Conservation (phyloP, 2,888 invertebrate genomes). For the Sinopyrophorus schimmeli region DNA sequence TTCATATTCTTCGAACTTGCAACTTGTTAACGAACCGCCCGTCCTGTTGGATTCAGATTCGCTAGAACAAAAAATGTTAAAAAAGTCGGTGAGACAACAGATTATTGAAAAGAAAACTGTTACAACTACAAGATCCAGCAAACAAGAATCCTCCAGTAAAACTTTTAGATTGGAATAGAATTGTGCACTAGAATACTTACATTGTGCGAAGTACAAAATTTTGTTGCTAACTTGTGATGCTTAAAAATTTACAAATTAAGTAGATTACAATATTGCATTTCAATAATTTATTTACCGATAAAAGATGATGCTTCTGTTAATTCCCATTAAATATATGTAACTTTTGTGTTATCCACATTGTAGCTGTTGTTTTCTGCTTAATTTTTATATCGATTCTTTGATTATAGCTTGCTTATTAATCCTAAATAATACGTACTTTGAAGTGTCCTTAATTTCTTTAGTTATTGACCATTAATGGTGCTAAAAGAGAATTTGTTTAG, state of each 20-base stretch:
- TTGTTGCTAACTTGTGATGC: background rate
- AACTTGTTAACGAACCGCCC: constrained; percentile 49
- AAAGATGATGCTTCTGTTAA: too few species aligned
- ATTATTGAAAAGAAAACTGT: constrained; percentile 70
- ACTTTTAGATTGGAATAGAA: constrained; percentile 52
- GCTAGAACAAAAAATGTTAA: constrained; percentile 68
- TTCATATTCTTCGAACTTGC: constrained; percentile 48
- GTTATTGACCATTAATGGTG: constrained; percentile 23
- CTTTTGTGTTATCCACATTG: too few species aligned
- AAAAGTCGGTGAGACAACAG: constrained; percentile 70
- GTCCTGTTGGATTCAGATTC: constrained; percentile 58
- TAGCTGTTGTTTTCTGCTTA: constrained; percentile 4
- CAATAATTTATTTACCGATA: too few species aligned
- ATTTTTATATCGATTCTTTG: background rate
- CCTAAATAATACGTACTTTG: constrained; percentile 11
- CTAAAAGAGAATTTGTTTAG: constrained; percentile 24
- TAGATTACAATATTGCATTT: too few species aligned
- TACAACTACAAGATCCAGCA: constrained; percentile 60
- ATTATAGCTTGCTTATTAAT: constrained; percentile 8
- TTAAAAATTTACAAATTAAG: too few species aligned
- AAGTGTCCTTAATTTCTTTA: constrained; percentile 32
- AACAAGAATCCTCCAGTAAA: constrained; percentile 53
- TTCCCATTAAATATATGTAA: too few species aligned
- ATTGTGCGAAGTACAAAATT: background rate
- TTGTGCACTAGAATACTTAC: too few species aligned